Conservation (phyloP, 2,797 vertebrate species). For the Cynopterus sphinx region DNA sequence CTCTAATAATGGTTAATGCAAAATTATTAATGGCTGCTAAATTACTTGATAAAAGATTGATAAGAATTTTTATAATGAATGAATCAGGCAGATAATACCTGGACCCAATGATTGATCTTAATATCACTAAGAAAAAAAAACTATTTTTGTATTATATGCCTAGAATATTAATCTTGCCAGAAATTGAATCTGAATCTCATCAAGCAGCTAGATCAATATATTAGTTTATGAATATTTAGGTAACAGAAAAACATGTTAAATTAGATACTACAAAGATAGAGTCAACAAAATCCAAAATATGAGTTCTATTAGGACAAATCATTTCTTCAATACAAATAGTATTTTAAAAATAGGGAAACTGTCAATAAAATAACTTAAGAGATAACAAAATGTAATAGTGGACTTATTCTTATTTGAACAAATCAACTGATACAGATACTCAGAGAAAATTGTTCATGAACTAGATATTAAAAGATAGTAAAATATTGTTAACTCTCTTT, state of each 20-base stretch:
- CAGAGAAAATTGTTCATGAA: background rate
- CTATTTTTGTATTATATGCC: background rate
- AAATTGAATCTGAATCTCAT: background rate
- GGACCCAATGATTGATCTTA: background rate
- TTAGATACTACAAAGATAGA: background rate
- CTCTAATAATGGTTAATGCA: background rate
- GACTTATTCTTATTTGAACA: background rate
- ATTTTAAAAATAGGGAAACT: background rate
- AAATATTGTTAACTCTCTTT: background rate
- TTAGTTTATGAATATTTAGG: background rate
- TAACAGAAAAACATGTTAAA: background rate
- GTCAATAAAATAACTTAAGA: background rate
- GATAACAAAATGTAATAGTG: background rate
- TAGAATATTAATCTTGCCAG: background rate
- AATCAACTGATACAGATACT: background rate
- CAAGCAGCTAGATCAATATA: background rate
- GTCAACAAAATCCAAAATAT: background rate
- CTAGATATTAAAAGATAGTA: background rate
- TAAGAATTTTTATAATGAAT: background rate
- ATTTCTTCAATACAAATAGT: background rate
- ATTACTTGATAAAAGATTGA: background rate
- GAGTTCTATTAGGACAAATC: background rate
- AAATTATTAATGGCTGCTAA: background rate
- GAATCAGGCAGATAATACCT: background rate
- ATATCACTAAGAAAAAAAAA: background rate